Evolutionary conservation across 2,888 invertebrate species (phyloP).

Genomic region (Volucella inanis): DNA sequence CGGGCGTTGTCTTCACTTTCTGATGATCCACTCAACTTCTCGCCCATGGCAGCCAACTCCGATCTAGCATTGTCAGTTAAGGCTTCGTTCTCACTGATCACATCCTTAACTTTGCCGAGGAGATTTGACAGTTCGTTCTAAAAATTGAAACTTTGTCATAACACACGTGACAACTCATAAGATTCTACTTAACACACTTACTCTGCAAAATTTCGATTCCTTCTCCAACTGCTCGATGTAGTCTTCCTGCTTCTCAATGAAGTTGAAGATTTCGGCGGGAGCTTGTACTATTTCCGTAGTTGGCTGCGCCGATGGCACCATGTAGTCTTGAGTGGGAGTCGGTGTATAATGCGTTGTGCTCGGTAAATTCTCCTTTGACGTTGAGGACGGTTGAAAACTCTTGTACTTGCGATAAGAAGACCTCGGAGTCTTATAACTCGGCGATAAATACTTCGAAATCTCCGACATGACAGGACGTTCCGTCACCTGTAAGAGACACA

Average conservation of each 20-base stretch:
- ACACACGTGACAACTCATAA: neutral
- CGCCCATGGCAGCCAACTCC: slow-evolving; percentile 85
- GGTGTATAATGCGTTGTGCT: slow-evolving; percentile 76
- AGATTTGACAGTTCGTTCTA: slow-evolving; percentile 90
- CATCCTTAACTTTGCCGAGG: slow-evolving; percentile 92
- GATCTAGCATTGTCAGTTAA: slow-evolving; percentile 91
- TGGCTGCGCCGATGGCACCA: slow-evolving; percentile 79
- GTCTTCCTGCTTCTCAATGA: slow-evolving; percentile 93
- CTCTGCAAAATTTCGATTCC: slow-evolving; percentile 92
- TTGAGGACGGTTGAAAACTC: slow-evolving; percentile 75
- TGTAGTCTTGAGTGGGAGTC: slow-evolving; percentile 77
- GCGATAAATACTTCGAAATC: slow-evolving; percentile 82
- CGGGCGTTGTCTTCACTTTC: slow-evolving; percentile 83
- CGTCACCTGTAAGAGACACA: slow-evolving; percentile 77
- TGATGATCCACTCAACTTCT: slow-evolving; percentile 83
- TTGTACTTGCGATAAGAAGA: slow-evolving; percentile 65
- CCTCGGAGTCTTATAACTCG: slow-evolving; percentile 79
- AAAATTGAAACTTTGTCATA: neutral
- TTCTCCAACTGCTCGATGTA: slow-evolving; percentile 93
- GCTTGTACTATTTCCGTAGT: slow-evolving; percentile 82
- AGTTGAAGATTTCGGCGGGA: slow-evolving; percentile 89
- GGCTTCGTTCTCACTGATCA: slow-evolving; percentile 92
- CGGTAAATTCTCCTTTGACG: slow-evolving; percentile 80
- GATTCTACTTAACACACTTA: slow-evolving; percentile 77
- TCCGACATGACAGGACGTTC: slow-evolving; percentile 82